Base-by-base conservation (phyloP, 2,888 invertebrate species). In the Drosophila quinaria region DNA sequence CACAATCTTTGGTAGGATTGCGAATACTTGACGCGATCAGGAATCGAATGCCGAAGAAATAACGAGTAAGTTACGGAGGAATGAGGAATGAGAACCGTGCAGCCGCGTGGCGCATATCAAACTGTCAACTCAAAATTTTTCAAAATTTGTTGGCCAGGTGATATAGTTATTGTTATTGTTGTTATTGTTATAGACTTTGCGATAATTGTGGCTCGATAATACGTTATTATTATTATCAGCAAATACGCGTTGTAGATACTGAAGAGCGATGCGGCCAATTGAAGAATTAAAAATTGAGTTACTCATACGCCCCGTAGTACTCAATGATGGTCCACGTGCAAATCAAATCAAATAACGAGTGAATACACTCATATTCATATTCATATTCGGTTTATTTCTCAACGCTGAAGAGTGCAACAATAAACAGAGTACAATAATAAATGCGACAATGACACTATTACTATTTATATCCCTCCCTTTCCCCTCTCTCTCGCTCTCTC, bases 401-500 rank as follows among this genome's bases (percentile, higher is more conserved):
- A 8, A 15, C 37, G 19, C 11, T 63, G 39, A 29, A 39, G 33
- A 65, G 56, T 19, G 39, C 25, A 42, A 37, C 61, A 49, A 51
- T 29, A n/a, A 47, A 22, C n/a, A 39, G 25, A 50, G 35, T 64
- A 66, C 49, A 64, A 67, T 51, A 70, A 86, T 66, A 69, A 69
- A 67, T 58, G 78, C 86, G 85, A 88, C 85, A 85, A 85, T 85
- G 86, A 88, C 85, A 88, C 83, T 88, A 86, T 85, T 74, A 77
- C 70, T 70, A 78, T 74, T 67, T 74, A 78, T 66, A 63, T 25
- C 56, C 37, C 44, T 35, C 52, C 39, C 41, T 52, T 19, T 29
- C 13, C 47, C 22, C 33, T 51, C 44, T 3, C 25, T 3, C 25
- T 25, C 25, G 5, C 25, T 5, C 25, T 25, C 25, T 25, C 6